Percentiles rank a stretch among this genome's conserved stretches.
These are phyloP conservation scores for Erithacus rubecula DNA, from an alignment of 2,797 vertebrate species.

Conservation along the genomic window DNA sequence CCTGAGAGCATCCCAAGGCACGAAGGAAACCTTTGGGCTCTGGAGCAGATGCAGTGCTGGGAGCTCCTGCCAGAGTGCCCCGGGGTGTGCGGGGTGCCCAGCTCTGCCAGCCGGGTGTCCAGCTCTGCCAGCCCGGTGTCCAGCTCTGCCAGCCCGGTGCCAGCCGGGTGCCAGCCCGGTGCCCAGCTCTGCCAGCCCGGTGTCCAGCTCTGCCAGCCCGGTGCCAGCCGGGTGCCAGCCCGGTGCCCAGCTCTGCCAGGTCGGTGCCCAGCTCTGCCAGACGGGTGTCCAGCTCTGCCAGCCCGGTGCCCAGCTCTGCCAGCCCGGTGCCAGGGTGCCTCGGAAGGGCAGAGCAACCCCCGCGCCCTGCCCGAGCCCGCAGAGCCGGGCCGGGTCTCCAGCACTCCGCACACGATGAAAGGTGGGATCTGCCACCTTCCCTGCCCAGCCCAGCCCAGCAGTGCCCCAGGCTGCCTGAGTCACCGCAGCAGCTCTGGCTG, in stretches of 20 bases:
- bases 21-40: neutral
- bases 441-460: neutral
- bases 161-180: no score
- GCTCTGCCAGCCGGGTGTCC: no score
- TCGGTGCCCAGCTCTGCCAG: no score
- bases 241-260: no score
- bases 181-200: no score
- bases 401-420: neutral
- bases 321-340: neutral
- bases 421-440: neutral
- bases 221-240: neutral
- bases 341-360: fast-evolving
- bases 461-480: neutral
- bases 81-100: neutral
- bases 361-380: neutral
- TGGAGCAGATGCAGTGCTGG: neutral
- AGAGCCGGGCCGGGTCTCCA: neutral
- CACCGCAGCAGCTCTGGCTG: neutral
- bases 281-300: no score
- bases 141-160: neutral
- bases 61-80: neutral
- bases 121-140: no score
- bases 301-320: no score
- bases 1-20: neutral
- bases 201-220: no score